Percentiles rank a stretch among this genome's conserved stretches.
These are phyloP conservation scores for Phrynocephalus vlangalii DNA, from an alignment of 2,797 vertebrate species.

Conservation along the genomic window DNA sequence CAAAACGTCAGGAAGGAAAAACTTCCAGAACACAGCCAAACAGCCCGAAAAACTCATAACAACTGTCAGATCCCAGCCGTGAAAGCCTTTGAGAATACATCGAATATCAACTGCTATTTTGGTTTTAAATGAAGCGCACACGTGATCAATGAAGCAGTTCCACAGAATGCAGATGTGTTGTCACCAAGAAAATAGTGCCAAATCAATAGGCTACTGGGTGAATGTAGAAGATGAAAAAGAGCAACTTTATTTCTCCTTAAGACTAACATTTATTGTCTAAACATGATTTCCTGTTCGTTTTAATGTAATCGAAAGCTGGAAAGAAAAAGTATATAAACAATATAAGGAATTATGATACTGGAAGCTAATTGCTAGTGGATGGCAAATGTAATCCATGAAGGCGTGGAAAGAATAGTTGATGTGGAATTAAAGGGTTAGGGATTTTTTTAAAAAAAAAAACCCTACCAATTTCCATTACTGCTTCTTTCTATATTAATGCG, in stretches of 20 bases:
- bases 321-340: not conserved
- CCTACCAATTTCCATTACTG: constrained; percentile 26
- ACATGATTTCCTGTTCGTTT: not conserved
- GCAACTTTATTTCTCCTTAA: not conserved
- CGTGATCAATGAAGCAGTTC: not conserved
- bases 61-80: too few relatives aligned
- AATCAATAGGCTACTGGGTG: not conserved
- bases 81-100: too few relatives aligned
- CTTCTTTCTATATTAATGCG: constrained; percentile 34
- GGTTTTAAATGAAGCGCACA: not conserved
- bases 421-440: constrained; percentile 41
- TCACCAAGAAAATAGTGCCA: not conserved
- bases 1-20: too few relatives aligned
- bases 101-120: not conserved
- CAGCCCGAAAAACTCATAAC: too few relatives aligned
- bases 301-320: not conserved
- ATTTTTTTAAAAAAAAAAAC: constrained; percentile 33
- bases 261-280: not conserved
- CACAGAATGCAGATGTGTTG: not conserved
- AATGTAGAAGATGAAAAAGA: not conserved
- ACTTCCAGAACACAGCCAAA: too few relatives aligned
- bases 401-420: constrained; percentile 1
- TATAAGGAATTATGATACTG: not conserved
- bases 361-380: not conserved
- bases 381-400: constrained; percentile 47